Evolutionary conservation across 1,140 invertebrate species (phyloP).

Genomic region (Belonocnema kinseyi): DNA sequence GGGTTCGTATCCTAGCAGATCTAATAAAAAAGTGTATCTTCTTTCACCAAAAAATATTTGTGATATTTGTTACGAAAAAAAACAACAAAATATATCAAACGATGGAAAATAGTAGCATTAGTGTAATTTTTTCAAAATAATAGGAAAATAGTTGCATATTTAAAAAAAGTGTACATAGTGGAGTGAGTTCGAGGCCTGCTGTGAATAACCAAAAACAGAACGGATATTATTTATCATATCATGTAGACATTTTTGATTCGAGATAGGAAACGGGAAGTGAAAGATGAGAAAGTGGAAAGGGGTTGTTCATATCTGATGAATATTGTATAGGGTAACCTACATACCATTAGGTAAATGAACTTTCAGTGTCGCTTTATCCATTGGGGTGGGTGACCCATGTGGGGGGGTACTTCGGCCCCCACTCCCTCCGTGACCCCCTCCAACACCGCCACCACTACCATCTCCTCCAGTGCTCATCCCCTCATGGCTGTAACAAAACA

Average conservation of each 20-base stretch:
- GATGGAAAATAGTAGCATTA: too few species aligned
- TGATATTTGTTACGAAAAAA: too few species aligned
- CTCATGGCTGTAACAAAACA: conserved; percentile 78
- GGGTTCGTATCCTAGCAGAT: too few species aligned
- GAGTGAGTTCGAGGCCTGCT: too few species aligned
- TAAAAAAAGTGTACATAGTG: too few species aligned
- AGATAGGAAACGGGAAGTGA: neutral
- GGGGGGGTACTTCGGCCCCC: conserved; percentile 75
- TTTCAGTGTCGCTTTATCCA: conserved; percentile 77
- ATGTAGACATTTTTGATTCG: neutral
- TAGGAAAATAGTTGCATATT: too few species aligned
- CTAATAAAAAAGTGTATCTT: too few species aligned
- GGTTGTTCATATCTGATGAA: neutral
- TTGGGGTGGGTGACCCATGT: conserved; percentile 75
- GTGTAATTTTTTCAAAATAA: too few species aligned
- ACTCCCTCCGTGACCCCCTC: conserved; percentile 71
- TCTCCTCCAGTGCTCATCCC: conserved; percentile 77
- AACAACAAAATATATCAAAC: too few species aligned
- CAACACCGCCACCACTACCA: conserved; percentile 66
- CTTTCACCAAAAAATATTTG: too few species aligned
- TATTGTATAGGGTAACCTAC: conserved; percentile 18
- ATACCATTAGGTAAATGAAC: conserved; percentile 90
- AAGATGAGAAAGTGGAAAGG: neutral
- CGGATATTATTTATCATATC: too few species aligned
- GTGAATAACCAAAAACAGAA: too few species aligned